Percentiles rank a stretch among this genome's conserved stretches.
phyloP scores from a whole-genome alignment of 2,797 vertebrate genomes.

The Borostomias antarcticus region DNA sequence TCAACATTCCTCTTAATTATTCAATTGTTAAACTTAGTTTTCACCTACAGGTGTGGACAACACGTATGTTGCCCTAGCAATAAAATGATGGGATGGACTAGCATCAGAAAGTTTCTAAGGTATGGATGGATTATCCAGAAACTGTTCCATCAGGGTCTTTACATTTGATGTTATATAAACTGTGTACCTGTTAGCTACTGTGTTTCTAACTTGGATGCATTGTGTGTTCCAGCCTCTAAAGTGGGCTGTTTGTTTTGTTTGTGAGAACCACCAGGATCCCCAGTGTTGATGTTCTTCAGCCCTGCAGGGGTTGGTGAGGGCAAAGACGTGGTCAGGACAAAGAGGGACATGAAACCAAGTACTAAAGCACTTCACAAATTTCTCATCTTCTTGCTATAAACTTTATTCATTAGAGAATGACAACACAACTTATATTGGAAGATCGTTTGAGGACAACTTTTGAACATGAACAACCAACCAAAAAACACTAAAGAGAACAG shows the following conservation, averaged over 20 bases:
- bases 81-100: constrained; percentile 63
- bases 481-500: background rate
- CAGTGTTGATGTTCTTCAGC: background rate
- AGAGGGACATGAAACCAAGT: constrained; percentile 10
- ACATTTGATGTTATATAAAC: background rate
- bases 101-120: constrained; percentile 36
- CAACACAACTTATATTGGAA: background rate
- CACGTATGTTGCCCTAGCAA: constrained; percentile 78
- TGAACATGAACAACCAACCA: constrained; percentile 9
- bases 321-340: too few relatives aligned
- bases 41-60: constrained; percentile 77
- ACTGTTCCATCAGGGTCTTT: background rate
- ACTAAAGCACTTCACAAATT: constrained; percentile 10
- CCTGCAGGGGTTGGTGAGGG: constrained; percentile 14
- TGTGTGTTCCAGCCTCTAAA: constrained; percentile 17
- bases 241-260: constrained; percentile 5
- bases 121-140: constrained; percentile 23
- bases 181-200: background rate
- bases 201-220: background rate
- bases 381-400: background rate
- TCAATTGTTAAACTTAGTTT: constrained; percentile 28
- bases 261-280: background rate
- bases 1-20: background rate
- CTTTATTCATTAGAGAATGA: constrained; percentile 2
- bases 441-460: constrained; percentile 15